phyloP scores from a whole-genome alignment of 1,140 invertebrate species.

The Drosophila ogumai region DNA sequence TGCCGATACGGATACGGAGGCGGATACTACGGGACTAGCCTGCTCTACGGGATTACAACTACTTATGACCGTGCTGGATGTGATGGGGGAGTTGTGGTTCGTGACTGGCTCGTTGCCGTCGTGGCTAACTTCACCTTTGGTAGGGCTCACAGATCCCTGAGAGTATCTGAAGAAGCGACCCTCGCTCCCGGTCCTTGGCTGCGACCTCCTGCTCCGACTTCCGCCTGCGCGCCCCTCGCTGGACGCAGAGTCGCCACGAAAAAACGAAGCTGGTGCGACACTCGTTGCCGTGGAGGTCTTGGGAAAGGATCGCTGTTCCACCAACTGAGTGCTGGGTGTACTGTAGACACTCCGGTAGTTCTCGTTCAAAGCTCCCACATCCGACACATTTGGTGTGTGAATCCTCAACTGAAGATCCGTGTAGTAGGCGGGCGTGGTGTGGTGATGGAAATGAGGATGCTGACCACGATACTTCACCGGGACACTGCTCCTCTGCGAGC shows the following conservation, averaged over 20 bases:
- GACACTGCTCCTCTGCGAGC: constrained; percentile 36
- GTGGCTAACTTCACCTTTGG: constrained; percentile 69
- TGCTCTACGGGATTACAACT: constrained; percentile 51
- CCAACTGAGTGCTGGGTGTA: constrained; percentile 74
- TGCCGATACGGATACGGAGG: constrained; percentile 4
- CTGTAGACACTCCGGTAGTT: constrained; percentile 80
- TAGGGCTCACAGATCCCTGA: constrained; percentile 72
- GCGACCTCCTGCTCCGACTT: neutral
- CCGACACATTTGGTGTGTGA: constrained; percentile 74
- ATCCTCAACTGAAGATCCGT: constrained; percentile 76
- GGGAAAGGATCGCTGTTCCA: constrained; percentile 72
- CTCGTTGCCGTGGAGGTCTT: constrained; percentile 61
- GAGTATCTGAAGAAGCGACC: constrained; percentile 75
- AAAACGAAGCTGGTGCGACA: constrained; percentile 63
- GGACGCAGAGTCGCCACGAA: constrained; percentile 77
- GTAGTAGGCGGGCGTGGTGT: constrained; percentile 80
- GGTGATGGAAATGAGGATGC: constrained; percentile 80
- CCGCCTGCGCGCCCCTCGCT: constrained; percentile 50
- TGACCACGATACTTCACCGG: constrained; percentile 66
- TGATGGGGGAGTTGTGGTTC: constrained; percentile 27
- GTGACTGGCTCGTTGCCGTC: constrained; percentile 9
- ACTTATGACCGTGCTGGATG: constrained; percentile 46
- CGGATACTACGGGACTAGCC: constrained; percentile 50
- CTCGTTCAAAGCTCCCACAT: constrained; percentile 75
- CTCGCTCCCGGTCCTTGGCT: constrained; percentile 56